These are phyloP conservation scores for Pollenia griseotomentosa DNA, from an alignment of 2,888 invertebrate species.

Conservation along the genomic window DNA sequence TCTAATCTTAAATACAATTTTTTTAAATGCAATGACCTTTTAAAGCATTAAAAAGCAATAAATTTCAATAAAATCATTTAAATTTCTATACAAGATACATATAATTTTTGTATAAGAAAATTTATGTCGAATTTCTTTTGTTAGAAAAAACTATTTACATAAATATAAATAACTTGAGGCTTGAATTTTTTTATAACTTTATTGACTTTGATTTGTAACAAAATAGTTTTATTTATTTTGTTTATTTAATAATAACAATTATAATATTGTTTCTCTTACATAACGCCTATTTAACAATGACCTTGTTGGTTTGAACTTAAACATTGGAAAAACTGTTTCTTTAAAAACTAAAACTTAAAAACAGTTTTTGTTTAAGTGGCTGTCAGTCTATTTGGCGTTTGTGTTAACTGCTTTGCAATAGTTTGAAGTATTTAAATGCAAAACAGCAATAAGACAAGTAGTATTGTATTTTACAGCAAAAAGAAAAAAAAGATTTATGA, in stretches of 20 bases:
- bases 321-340: constrained; percentile 11
- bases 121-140: neutral
- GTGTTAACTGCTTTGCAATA: constrained; percentile 30
- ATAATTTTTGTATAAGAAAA: neutral
- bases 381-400: neutral
- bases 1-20: too few species aligned
- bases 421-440: constrained; percentile 27
- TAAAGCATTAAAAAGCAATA: neutral
- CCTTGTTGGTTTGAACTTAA: constrained; percentile 63
- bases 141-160: neutral
- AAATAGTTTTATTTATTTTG: constrained; percentile 1
- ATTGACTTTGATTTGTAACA: constrained; percentile 1
- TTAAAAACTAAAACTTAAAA: neutral
- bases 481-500: constrained; percentile 33
- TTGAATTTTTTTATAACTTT: neutral
- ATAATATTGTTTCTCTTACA: neutral
- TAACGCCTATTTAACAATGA: constrained; percentile 26
- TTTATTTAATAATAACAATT: constrained; percentile 27
- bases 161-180: neutral
- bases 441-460: constrained; percentile 47
- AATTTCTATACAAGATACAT: neutral
- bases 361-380: neutral
- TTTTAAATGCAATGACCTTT: constrained; percentile 13
- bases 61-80: neutral
- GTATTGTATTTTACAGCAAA: neutral